A percentile compares a stretch with the other conserved stretches of the same genome.
Evolutionary conservation across 2,797 vertebrate species (phyloP).

Genomic region (Coluber constrictor): DNA sequence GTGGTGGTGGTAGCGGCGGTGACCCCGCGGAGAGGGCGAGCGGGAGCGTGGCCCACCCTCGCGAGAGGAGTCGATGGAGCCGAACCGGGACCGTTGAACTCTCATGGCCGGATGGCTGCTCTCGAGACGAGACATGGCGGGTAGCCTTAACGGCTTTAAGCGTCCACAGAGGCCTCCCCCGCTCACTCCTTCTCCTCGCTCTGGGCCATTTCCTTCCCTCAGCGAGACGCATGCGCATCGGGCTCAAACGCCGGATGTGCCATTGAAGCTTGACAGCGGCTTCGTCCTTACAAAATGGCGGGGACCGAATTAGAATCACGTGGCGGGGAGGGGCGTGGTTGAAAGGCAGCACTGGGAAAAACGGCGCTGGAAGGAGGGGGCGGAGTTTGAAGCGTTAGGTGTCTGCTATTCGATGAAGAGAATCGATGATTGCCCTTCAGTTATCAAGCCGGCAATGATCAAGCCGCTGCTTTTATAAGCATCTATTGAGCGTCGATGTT

Average conservation of each 20-base stretch:
- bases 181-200: background rate
- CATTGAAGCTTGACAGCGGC: background rate
- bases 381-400: no score
- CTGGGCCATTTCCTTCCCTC: background rate
- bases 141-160: background rate
- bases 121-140: constrained; percentile 23
- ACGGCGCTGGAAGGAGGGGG: no score
- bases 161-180: background rate
- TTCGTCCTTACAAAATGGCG: constrained; percentile 52
- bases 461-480: background rate
- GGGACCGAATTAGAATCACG: rapidly evolving
- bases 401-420: background rate
- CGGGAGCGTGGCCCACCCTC: constrained; percentile 34
- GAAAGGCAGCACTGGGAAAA: no score
- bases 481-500: background rate
- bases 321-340: background rate
- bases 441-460: background rate
- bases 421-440: background rate
- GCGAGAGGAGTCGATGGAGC: constrained; percentile 5
- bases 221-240: background rate
- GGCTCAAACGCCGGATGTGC: background rate
- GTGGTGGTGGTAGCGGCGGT: background rate
- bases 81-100: constrained; percentile 54
- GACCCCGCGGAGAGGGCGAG: constrained; percentile 46
- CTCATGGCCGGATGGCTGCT: constrained; percentile 19